phyloP scores from a whole-genome alignment of 2,113 vertebrate genomes.

The Pimephales promelas region DNA sequence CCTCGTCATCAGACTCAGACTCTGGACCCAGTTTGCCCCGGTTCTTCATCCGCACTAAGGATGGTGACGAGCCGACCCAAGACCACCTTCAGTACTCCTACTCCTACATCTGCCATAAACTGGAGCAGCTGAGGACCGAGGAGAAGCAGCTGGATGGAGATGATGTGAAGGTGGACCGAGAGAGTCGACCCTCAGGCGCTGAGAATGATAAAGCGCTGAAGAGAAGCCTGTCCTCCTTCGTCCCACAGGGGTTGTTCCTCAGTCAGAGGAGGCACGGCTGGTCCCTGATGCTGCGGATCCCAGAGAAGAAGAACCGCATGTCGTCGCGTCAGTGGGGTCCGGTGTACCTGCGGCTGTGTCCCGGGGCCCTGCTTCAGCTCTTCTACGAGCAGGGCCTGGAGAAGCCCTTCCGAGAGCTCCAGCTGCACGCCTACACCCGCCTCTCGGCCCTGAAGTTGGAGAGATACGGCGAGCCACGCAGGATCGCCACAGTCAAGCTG shows the following conservation, averaged over 20 bases:
- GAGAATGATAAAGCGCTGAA: constrained; percentile 43
- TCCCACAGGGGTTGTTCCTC: constrained; percentile 82
- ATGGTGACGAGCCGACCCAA: constrained; percentile 77
- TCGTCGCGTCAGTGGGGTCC: constrained; percentile 97
- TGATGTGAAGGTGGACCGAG: constrained; percentile 53
- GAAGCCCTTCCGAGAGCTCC: constrained; percentile 93
- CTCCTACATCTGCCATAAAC: constrained; percentile 86
- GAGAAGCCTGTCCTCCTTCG: constrained; percentile 63
- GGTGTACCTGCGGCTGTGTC: constrained; percentile 86
- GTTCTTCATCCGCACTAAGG: constrained; percentile 80
- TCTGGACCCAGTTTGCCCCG: constrained; percentile 70
- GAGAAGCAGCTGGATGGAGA: constrained; percentile 51
- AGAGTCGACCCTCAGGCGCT: constrained; percentile 52
- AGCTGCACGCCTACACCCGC: constrained; percentile 84
- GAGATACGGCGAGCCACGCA: constrained; percentile 85
- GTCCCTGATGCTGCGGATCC: constrained; percentile 95
- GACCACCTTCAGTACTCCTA: constrained; percentile 88
- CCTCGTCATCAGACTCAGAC: constrained; percentile 73
- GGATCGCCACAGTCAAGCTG: constrained; percentile 91
- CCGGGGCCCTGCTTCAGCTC: constrained; percentile 91
- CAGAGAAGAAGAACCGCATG: constrained; percentile 98
- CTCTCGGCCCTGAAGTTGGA: constrained; percentile 90
- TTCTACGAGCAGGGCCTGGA: constrained; percentile 94
- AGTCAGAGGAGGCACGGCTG: constrained; percentile 85
- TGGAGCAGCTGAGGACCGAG: constrained; percentile 79